Evolutionary conservation across 2,797 vertebrate genomes (phyloP).

Genomic region (Acrossocheilus fasciatus): DNA sequence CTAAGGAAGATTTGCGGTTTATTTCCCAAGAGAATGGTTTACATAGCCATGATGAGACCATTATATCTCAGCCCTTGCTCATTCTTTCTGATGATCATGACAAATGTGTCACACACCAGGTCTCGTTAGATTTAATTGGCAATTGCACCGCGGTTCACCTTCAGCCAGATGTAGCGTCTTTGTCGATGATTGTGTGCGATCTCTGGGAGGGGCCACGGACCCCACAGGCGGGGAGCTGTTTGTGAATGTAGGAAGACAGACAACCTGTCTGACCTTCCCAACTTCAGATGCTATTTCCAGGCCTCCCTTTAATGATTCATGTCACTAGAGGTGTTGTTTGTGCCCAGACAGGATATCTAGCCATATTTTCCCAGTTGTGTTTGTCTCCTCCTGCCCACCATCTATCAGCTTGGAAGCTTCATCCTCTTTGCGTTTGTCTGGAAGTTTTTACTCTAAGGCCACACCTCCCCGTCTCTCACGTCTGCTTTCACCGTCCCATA

Average conservation of each 20-base stretch:
- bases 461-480: not conserved
- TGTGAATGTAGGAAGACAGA: constrained; percentile 38
- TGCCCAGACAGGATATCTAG: constrained; percentile 52
- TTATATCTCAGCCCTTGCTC: constrained; percentile 24
- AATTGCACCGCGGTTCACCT: constrained; percentile 48
- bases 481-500: constrained; percentile 27
- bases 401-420: constrained; percentile 34
- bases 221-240: constrained; percentile 12
- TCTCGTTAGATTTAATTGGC: constrained; percentile 61
- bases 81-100: constrained; percentile 41
- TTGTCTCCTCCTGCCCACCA: constrained; percentile 19
- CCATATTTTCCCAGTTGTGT: constrained; percentile 42
- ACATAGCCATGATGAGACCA: constrained; percentile 19
- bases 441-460: constrained; percentile 33
- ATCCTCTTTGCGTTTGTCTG: constrained; percentile 33
- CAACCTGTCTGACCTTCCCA: constrained; percentile 56
- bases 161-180: constrained; percentile 43
- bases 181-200: not conserved
- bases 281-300: constrained; percentile 56
- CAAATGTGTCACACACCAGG: constrained; percentile 39
- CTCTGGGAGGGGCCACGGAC: constrained; percentile 16
- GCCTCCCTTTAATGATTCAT: constrained; percentile 60
- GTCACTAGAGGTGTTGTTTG: constrained; percentile 54
- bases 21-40: constrained; percentile 33
- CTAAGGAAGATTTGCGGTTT: constrained; percentile 13